Evolutionary conservation across 1,140 invertebrate genomes (phyloP).

Genomic region (Bradynema listronoti): DNA sequence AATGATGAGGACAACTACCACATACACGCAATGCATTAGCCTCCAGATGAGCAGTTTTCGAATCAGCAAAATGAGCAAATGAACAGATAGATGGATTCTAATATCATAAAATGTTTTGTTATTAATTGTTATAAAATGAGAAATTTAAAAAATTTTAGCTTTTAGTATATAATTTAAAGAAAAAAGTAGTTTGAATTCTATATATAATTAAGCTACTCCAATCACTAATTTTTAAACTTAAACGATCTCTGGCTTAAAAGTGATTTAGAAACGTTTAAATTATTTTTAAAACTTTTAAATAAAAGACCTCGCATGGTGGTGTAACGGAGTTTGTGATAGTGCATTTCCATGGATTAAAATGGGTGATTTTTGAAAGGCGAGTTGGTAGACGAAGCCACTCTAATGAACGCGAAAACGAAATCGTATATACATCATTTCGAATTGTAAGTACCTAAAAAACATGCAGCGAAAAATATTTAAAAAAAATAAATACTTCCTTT

Average conservation of each 20-base stretch:
- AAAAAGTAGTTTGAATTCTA: too few relatives aligned
- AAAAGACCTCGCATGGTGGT: conserved; percentile 47
- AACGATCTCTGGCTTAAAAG: conserved; percentile 6
- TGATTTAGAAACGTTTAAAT: too few relatives aligned
- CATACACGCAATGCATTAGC: conserved; percentile 33
- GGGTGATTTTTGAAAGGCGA: conserved; percentile 29
- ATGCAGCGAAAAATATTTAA: neutral
- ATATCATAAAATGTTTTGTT: neutral
- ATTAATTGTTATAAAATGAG: neutral
- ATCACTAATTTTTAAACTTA: too few relatives aligned
- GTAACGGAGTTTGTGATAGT: conserved; percentile 11
- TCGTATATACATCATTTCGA: conserved; percentile 43
- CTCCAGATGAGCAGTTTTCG: neutral
- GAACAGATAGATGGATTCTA: conserved; percentile 41
- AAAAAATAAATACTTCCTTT: too few relatives aligned
- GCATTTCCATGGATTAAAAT: conserved; percentile 40
- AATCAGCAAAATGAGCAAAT: neutral
- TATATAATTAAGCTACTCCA: too few relatives aligned
- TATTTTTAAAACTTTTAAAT: conserved; percentile 2
- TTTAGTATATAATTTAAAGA: too few relatives aligned
- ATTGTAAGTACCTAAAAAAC: conserved; percentile 41
- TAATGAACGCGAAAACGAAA: conserved; percentile 42
- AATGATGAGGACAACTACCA: conserved; percentile 28
- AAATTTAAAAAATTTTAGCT: too few relatives aligned
- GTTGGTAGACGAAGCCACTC: conserved; percentile 48